Evolutionary conservation across 2,888 invertebrate genomes (phyloP).

Genomic region (Tridacna gigas): DNA sequence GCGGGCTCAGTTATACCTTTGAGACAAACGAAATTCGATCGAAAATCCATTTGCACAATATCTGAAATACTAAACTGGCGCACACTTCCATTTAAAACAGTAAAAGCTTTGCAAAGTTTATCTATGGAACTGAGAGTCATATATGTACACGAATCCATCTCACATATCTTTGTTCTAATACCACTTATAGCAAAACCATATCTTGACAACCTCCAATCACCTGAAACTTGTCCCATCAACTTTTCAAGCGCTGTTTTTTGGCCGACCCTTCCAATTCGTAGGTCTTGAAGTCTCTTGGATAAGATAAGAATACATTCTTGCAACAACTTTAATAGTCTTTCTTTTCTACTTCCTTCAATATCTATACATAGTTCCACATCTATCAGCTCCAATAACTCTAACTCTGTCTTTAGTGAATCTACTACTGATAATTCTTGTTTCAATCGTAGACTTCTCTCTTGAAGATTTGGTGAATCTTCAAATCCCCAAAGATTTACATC

Average conservation of each 20-base stretch:
- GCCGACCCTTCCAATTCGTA: not conserved
- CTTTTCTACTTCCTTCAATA: not conserved
- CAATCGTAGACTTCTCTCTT: not conserved
- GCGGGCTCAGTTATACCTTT: no score
- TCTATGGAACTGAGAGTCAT: not conserved
- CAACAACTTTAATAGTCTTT: not conserved
- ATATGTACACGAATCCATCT: not conserved
- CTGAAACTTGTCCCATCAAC: not conserved
- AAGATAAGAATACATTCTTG: no score
- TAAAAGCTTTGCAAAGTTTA: not conserved
- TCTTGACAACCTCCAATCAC: not conserved
- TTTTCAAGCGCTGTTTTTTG: not conserved
- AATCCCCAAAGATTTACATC: conserved; percentile 43
- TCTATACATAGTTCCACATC: not conserved
- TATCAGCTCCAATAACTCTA: not conserved
- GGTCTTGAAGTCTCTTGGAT: not conserved
- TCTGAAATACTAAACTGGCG: not conserved
- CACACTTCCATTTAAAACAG: not conserved
- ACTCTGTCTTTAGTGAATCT: no score
- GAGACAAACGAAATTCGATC: not conserved
- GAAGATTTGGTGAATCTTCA: conserved; percentile 24
- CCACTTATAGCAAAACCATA: not conserved
- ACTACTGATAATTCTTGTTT: not conserved
- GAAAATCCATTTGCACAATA: not conserved
- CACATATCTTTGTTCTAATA: not conserved